Evolutionary conservation across 2,888 invertebrate genomes (phyloP).

Genomic region (Campoletis raptor): DNA sequence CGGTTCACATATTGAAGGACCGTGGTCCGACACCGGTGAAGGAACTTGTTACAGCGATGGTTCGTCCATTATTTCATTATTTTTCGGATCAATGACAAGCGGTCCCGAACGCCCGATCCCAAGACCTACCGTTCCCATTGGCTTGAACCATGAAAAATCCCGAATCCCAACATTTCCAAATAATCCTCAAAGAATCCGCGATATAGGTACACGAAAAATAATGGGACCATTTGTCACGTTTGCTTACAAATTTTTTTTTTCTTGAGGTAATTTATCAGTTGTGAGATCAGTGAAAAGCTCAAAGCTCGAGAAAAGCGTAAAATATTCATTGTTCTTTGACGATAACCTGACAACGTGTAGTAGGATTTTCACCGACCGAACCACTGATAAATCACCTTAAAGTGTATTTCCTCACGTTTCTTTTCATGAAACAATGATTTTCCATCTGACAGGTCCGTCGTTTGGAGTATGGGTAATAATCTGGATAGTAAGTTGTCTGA

Average conservation of each 20-base stretch:
- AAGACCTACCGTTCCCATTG: neutral
- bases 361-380: too few relatives aligned
- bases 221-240: neutral
- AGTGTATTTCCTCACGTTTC: neutral
- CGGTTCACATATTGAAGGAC: conserved; percentile 80
- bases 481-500: conserved; percentile 78
- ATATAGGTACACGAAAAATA: neutral
- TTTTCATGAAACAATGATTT: conserved; percentile 16
- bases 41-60: conserved; percentile 83
- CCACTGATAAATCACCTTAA: neutral
- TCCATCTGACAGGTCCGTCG: conserved; percentile 76
- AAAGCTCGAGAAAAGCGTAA: too few relatives aligned
- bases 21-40: conserved; percentile 84
- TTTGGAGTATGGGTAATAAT: conserved; percentile 76
- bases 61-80: conserved; percentile 65
- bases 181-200: neutral
- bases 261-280: too few relatives aligned
- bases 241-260: neutral
- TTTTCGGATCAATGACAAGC: neutral
- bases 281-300: too few relatives aligned
- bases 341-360: too few relatives aligned
- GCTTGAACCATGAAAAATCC: neutral
- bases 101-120: neutral
- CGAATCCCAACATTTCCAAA: neutral
- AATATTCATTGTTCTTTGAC: too few relatives aligned